Evolutionary conservation across 2,888 invertebrate species (phyloP).

Genomic region (Diaprepes abbreviatus): DNA sequence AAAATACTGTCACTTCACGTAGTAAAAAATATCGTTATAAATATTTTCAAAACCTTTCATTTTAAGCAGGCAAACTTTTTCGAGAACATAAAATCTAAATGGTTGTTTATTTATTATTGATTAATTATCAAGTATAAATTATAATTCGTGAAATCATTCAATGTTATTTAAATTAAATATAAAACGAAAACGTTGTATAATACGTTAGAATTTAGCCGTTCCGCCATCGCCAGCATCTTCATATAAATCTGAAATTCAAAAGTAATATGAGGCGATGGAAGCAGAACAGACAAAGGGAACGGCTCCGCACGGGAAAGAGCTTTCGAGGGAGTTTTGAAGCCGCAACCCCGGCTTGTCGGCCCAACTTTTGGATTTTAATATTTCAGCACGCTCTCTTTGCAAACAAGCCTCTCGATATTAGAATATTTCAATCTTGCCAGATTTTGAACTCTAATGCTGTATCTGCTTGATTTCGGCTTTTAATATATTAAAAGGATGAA

Average conservation of each 20-base stretch:
- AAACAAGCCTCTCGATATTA: slow-evolving; percentile 64
- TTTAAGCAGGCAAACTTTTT: too few relatives aligned
- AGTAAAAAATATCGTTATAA: too few relatives aligned
- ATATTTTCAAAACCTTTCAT: too few relatives aligned
- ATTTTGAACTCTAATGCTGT: slow-evolving; percentile 56
- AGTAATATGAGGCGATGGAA: slow-evolving; percentile 37
- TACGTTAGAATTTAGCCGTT: slow-evolving; percentile 3
- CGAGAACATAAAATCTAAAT: too few relatives aligned
- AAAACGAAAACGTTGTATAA: slow-evolving; percentile 11
- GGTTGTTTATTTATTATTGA: too few relatives aligned
- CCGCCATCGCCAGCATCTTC: slow-evolving; percentile 16
- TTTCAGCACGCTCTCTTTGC: slow-evolving; percentile 60
- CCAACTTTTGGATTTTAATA: slow-evolving; percentile 60
- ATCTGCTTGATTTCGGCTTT: slow-evolving; percentile 38
- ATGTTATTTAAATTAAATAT: background rate
- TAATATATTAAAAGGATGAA: too few relatives aligned
- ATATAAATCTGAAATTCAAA: slow-evolving; percentile 41
- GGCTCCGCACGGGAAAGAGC: slow-evolving; percentile 28
- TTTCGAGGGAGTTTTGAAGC: slow-evolving; percentile 39
- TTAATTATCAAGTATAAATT: too few relatives aligned
- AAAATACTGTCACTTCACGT: too few relatives aligned
- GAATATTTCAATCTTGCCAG: slow-evolving; percentile 67
- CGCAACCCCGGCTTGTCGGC: slow-evolving; percentile 24
- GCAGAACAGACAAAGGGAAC: slow-evolving; percentile 31
- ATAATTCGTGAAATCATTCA: too few relatives aligned